phyloP scores from a whole-genome alignment of 2,113 vertebrate genomes.

The Cyprinodon tularosa region DNA sequence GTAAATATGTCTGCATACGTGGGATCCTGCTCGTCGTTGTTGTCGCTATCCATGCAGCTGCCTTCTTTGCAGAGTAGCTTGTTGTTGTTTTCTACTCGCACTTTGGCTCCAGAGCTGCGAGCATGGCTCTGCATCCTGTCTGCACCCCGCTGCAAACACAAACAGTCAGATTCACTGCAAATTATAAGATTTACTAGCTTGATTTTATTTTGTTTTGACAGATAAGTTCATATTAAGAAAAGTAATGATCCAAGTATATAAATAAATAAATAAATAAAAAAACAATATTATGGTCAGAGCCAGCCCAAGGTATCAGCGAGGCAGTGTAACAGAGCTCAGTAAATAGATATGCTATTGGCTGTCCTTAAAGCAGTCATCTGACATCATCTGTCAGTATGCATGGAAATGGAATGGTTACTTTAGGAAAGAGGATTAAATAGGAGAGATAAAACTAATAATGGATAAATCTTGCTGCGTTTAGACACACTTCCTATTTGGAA shows the following conservation, averaged over 20 bases:
- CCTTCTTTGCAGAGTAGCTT: slow-evolving; percentile 62
- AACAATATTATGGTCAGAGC: neutral
- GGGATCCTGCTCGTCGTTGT: slow-evolving; percentile 46
- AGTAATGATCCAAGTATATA: neutral
- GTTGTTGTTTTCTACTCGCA: slow-evolving; percentile 73
- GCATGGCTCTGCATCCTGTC: slow-evolving; percentile 77
- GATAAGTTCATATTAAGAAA: neutral
- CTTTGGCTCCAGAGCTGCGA: slow-evolving; percentile 56
- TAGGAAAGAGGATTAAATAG: too few relatives aligned
- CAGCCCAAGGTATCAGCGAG: neutral
- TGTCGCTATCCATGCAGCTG: slow-evolving; percentile 70
- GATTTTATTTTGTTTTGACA: neutral
- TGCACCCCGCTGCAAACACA: slow-evolving; percentile 29
- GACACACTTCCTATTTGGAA: too few relatives aligned
- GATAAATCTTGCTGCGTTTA: too few relatives aligned
- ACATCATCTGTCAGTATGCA: neutral
- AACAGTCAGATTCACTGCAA: neutral
- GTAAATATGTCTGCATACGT: slow-evolving; percentile 30
- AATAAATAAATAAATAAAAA: neutral
- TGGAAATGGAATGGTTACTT: too few relatives aligned
- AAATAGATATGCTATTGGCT: neutral
- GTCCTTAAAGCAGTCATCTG: neutral
- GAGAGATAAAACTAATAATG: too few relatives aligned
- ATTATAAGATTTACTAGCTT: neutral
- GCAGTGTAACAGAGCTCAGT: neutral